A percentile compares a stretch with the other conserved stretches of the same genome.
These are phyloP conservation scores for Tiliacea citrago DNA, from an alignment of 2,888 invertebrate species.

Conservation along the genomic window DNA sequence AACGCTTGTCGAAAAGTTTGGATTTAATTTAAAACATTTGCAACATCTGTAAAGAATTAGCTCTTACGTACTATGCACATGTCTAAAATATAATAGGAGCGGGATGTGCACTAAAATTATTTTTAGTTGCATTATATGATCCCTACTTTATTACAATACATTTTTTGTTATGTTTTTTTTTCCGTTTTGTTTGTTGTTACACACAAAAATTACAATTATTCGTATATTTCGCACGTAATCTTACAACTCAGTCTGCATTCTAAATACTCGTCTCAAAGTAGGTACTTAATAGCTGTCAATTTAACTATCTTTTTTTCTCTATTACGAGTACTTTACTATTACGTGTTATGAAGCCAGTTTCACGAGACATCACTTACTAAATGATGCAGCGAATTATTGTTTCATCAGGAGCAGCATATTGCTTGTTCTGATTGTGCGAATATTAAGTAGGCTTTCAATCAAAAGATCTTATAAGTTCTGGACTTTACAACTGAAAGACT, in stretches of 20 bases:
- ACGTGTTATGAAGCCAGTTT: slow-evolving; percentile 20
- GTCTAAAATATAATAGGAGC: neutral
- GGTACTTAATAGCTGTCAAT: slow-evolving; percentile 11
- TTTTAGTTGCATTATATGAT: slow-evolving; percentile 3
- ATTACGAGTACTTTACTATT: neutral
- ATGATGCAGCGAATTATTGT: slow-evolving; percentile 54
- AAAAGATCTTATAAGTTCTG: neutral
- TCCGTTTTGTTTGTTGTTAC: neutral
- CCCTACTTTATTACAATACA: neutral
- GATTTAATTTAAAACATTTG: slow-evolving; percentile 18
- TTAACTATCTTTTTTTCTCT: neutral
- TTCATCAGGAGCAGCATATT: slow-evolving; percentile 43
- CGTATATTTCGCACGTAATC: neutral
- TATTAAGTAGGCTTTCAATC: slow-evolving; percentile 15
- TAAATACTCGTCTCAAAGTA: slow-evolving; percentile 4
- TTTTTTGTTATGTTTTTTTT: neutral
- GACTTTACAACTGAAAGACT: neutral
- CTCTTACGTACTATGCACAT: neutral
- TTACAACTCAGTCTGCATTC: slow-evolving; percentile 16
- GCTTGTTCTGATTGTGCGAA: slow-evolving; percentile 28
- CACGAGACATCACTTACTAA: slow-evolving; percentile 12
- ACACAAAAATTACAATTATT: neutral
- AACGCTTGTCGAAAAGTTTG: slow-evolving; percentile 26
- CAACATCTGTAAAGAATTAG: neutral
- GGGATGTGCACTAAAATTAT: neutral